Evolutionary conservation across 2,888 invertebrate genomes (phyloP), one percentile per base, ranked within the genome.

Genomic region (Andrena camellia): DNA sequence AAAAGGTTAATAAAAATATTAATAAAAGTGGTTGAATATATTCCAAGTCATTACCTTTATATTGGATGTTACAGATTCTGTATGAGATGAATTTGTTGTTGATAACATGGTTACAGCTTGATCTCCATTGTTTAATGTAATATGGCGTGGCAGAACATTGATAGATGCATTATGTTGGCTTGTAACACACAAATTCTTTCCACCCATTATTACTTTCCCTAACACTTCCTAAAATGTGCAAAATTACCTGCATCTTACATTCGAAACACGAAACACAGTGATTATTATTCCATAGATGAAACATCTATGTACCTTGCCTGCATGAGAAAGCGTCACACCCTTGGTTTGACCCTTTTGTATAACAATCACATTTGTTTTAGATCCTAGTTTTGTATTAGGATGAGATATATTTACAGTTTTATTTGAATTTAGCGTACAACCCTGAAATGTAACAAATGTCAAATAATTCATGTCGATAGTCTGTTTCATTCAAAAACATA

Each of bases 301-400:
- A 13, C 60, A 67, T 76, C 20, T 31, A 62, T 62, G 82, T 89
- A 93, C 93, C 90, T 94, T 94, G 85, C 92, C 93, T 74, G 91
- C 92, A 57, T 91, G 93, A 60, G 93, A 92, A 70, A 94, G 86
- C n/a, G 91, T 93, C 50, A 94, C 92, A 63, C 95, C 95, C 89
- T 95, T 93, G 35, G 95, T 93, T 29, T 95, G 94, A 59, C 95
- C 95, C 90, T 96, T 96, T 89, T 95, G 95, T 33, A 96, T 95
- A 29, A 96, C 95, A 86, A 96, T 96, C 31, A 96, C 94, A 90
- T 95, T 96, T 69, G 95, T 95, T 92, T 96, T 96, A 31, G 95
- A 92, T 84, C 93, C 94, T 62, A 92, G 87, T 78, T 90, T 92
- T 35, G 90, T 81, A 63, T 89, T 91, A 31, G 91, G 81, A 81